Base-by-base conservation (phyloP, 2,888 invertebrate species). In the Chromoteleia sp. region DNA sequence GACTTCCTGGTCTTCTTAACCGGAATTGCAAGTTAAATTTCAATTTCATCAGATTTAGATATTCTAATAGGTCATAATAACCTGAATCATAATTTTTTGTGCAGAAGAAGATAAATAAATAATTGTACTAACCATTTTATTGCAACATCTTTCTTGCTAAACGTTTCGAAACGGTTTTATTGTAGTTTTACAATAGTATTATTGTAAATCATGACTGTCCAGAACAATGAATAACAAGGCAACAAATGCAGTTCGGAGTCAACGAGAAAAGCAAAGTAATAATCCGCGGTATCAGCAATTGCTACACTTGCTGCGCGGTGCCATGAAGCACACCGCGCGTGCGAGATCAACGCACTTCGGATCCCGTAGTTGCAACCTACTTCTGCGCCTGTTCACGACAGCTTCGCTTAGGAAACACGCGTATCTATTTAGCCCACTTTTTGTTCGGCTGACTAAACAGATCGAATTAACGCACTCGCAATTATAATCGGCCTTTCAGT, bases 401-500 rank as follows among this genome's bases (percentile, higher is more conserved):
- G 76, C 73, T 50, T 68, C 79, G 56, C 50, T 25, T 43, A 67
- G 41, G 52, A 76, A 73, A 65, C 73, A 71, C 74, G 58, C 74
- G 73, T 71, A 71, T 80, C 77, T 83, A 45, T 78, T 83, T 73
- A 75, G 76, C 78, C 77, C 78, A 76, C 76, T 81, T 82, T 59
- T 70, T 79, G 84, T 85, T 54, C 80, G 80, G 67, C 83, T 84
- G 84, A 85, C 73, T 84, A 84, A 81, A 78, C 84, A 83, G 84
- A 85, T 83, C 77, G 77, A 33, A 73, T 68, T 68, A 70, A 30
- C 56, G 36, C 41, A 61, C 19, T 63, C 29, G 19, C 14, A 21
- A 17, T 58, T n/a, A n/a, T n/a, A n/a, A n/a, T n/a, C n/a, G n/a
- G n/a, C n/a, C n/a, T n/a, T n/a, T n/a, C n/a, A n/a, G n/a, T n/a